Conservation (phyloP, 2,888 invertebrate genomes). For the Agonum fuliginosum region DNA sequence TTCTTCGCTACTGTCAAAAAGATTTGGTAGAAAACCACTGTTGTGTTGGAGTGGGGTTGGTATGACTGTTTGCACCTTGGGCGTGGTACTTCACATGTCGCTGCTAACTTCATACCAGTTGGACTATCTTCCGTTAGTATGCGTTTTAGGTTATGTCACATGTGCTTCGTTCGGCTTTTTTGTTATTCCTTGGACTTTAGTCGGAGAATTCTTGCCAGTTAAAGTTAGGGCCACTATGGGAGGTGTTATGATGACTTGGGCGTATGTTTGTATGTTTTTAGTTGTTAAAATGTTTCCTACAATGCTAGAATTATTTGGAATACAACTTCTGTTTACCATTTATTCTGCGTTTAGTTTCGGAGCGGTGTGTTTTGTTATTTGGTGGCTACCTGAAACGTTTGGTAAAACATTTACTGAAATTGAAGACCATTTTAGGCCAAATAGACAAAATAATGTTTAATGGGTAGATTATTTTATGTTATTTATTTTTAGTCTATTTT, state of each 20-base stretch:
- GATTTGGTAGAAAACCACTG: constrained; percentile 73
- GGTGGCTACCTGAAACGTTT: constrained; percentile 76
- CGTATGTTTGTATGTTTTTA: constrained; percentile 76
- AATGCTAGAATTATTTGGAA: constrained; percentile 70
- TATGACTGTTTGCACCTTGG: constrained; percentile 69
- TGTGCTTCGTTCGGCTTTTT: constrained; percentile 75
- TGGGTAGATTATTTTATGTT: not conserved
- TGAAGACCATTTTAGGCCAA: constrained; percentile 71
- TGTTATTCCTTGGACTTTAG: constrained; percentile 78
- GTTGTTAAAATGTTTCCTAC: constrained; percentile 75
- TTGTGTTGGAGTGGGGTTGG: constrained; percentile 75
- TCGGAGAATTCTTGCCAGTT: constrained; percentile 75
- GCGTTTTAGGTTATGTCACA: constrained; percentile 74
- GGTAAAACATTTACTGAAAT: constrained; percentile 76
- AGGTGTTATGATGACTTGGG: constrained; percentile 74
- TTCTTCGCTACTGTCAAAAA: constrained; percentile 73
- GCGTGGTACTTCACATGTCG: constrained; percentile 2
- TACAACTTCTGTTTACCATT: constrained; percentile 73
- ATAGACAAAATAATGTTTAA: constrained; percentile 1
- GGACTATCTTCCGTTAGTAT: constrained; percentile 72
- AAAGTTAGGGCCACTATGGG: constrained; percentile 74
- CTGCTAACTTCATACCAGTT: constrained; percentile 61
- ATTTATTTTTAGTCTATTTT: constrained; percentile 27
- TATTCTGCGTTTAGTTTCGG: constrained; percentile 73
- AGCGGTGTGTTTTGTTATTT: constrained; percentile 72